These are phyloP conservation scores for Anthoptus insignis DNA, from an alignment of 2,888 invertebrate genomes.

Conservation along the genomic window DNA sequence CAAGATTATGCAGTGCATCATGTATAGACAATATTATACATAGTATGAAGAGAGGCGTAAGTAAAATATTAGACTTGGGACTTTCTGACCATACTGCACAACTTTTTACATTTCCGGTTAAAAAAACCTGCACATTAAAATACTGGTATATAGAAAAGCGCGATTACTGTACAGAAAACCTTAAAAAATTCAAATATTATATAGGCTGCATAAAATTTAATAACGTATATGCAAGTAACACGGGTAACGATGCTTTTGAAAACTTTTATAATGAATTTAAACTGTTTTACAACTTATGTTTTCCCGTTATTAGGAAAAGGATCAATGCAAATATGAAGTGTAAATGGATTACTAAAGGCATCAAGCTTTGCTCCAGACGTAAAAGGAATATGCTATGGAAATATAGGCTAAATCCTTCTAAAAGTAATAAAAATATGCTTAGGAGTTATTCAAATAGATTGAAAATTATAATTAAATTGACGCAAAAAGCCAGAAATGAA, in stretches of 20 bases:
- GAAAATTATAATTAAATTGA: constrained; percentile 16
- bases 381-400: constrained; percentile 13
- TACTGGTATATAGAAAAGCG: constrained; percentile 13
- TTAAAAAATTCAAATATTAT: constrained; percentile 11
- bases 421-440: background rate
- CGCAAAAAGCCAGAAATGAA: constrained; percentile 7
- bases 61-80: constrained; percentile 15
- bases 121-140: background rate
- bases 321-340: background rate
- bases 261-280: constrained; percentile 16
- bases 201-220: constrained; percentile 4
- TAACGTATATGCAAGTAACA: background rate
- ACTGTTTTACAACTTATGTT: constrained; percentile 15
- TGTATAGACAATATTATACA: constrained; percentile 28
- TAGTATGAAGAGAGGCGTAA: constrained; percentile 11
- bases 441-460: constrained; percentile 2
- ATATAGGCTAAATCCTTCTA: constrained; percentile 7
- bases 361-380: constrained; percentile 12
- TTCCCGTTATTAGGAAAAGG: constrained; percentile 1
- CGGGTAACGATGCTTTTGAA: constrained; percentile 1
- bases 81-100: constrained; percentile 25
- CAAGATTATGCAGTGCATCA: constrained; percentile 21
- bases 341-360: constrained; percentile 16
- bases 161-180: constrained; percentile 10
- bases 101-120: background rate